Conservation (phyloP, 2,888 invertebrate species). For the Drosophila ustulata region DNA sequence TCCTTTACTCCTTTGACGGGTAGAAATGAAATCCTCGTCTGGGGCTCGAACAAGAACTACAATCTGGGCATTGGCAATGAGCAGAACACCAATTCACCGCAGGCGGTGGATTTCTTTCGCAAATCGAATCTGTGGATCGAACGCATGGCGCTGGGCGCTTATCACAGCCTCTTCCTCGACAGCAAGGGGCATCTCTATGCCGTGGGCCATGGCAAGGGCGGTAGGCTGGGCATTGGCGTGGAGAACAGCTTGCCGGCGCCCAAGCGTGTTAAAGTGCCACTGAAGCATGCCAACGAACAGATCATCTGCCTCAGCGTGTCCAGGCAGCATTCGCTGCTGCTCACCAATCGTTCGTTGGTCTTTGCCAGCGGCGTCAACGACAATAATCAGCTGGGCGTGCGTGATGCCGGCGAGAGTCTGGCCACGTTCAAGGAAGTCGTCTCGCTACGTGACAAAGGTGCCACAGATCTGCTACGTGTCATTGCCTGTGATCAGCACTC, state of each 20-base stretch:
- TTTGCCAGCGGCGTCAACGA: slow-evolving; percentile 89
- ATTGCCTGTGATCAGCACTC: slow-evolving; percentile 90
- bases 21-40: slow-evolving; percentile 89
- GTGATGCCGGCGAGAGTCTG: slow-evolving; percentile 85
- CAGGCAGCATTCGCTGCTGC: slow-evolving; percentile 83
- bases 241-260: slow-evolving; percentile 86
- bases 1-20: background rate
- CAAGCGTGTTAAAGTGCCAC: slow-evolving; percentile 78
- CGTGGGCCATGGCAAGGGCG: slow-evolving; percentile 93
- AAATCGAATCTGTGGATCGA: slow-evolving; percentile 87
- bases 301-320: slow-evolving; percentile 83
- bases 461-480: slow-evolving; percentile 86
- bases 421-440: slow-evolving; percentile 82
- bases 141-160: slow-evolving; percentile 86
- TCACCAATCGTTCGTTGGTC: slow-evolving; percentile 81
- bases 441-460: slow-evolving; percentile 83
- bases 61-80: slow-evolving; percentile 91
- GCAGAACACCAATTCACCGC: slow-evolving; percentile 88
- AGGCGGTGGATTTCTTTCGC: slow-evolving; percentile 89
- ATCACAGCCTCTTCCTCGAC: slow-evolving; percentile 83
- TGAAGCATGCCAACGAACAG: slow-evolving; percentile 75
- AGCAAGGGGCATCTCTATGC: slow-evolving; percentile 87
- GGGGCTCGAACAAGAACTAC: slow-evolving; percentile 95
- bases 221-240: slow-evolving; percentile 88
- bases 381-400: slow-evolving; percentile 88